These are phyloP conservation scores for Arbacia lixula DNA, from an alignment of 53 echinoderm and acorn worm species.

Conservation along the genomic window DNA sequence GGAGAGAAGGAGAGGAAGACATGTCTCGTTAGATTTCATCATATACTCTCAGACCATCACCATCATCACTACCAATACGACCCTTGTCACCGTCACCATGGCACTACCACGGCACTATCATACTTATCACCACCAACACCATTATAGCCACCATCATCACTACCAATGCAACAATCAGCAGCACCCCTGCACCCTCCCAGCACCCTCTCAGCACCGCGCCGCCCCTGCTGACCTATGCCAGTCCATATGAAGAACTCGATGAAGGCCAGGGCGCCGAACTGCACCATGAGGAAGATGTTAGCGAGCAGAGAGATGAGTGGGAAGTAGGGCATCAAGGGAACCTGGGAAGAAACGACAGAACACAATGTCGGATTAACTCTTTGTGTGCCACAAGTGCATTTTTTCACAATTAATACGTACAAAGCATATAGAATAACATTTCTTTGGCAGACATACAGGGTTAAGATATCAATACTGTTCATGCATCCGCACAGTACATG, in stretches of 20 bases:
- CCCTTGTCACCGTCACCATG: neutral
- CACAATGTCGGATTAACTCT: neutral
- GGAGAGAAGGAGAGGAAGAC: neutral
- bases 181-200: neutral
- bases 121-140: too few relatives aligned
- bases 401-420: too few relatives aligned
- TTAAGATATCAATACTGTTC: too few relatives aligned
- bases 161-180: too few relatives aligned
- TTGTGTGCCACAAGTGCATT: too few relatives aligned
- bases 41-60: too few relatives aligned
- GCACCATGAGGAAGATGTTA: constrained; percentile 81
- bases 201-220: neutral
- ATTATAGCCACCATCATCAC: too few relatives aligned
- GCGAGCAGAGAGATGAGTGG: constrained; percentile 75
- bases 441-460: too few relatives aligned
- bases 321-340: constrained; percentile 78
- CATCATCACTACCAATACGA: neutral
- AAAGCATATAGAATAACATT: too few relatives aligned
- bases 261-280: constrained; percentile 72
- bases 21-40: neutral
- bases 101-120: too few relatives aligned
- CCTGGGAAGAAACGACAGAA: constrained; percentile 55
- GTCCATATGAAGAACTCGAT: constrained; percentile 78
- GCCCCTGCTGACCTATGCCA: constrained; percentile 64
- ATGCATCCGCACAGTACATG: too few relatives aligned